Evolutionary conservation across 1,140 invertebrate genomes (phyloP).

Genomic region (Druon quercuslanigerum): DNA sequence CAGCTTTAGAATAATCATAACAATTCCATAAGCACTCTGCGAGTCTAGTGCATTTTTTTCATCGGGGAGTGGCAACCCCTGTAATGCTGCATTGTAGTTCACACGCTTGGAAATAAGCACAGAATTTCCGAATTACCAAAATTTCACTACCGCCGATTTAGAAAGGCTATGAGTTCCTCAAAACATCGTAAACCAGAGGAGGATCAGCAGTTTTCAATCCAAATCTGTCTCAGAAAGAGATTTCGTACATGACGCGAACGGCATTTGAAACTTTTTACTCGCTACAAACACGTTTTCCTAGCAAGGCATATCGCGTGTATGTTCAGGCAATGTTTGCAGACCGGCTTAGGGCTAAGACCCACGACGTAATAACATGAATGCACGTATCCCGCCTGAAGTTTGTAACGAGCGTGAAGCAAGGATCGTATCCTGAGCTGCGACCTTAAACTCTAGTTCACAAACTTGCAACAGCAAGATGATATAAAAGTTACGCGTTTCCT

Average conservation of each 20-base stretch:
- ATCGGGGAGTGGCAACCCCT: too few species aligned
- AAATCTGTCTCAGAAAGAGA: conserved; percentile 27
- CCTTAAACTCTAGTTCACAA: conserved; percentile 52
- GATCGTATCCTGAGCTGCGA: conserved; percentile 40
- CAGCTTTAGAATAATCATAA: too few species aligned
- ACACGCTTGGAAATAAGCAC: too few species aligned
- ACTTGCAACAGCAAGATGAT: conserved; percentile 44
- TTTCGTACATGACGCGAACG: conserved; percentile 53
- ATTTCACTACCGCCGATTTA: too few species aligned
- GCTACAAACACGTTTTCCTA: conserved; percentile 41
- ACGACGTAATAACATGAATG: conserved; percentile 57
- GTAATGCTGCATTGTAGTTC: too few species aligned
- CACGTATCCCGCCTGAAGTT: conserved; percentile 56
- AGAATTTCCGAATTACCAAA: too few species aligned
- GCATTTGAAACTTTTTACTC: conserved; percentile 55
- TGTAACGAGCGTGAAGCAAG: conserved; percentile 54
- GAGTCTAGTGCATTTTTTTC: too few species aligned
- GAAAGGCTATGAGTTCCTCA: too few species aligned
- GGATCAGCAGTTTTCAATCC: background rate
- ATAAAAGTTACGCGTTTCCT: conserved; percentile 46
- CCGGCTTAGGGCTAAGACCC: conserved; percentile 56
- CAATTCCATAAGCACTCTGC: too few species aligned
- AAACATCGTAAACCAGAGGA: background rate
- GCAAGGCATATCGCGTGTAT: conserved; percentile 51
- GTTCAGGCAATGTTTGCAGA: conserved; percentile 55